Conservation (phyloP, 1,140 invertebrate genomes). For the Lineus longissimus region DNA sequence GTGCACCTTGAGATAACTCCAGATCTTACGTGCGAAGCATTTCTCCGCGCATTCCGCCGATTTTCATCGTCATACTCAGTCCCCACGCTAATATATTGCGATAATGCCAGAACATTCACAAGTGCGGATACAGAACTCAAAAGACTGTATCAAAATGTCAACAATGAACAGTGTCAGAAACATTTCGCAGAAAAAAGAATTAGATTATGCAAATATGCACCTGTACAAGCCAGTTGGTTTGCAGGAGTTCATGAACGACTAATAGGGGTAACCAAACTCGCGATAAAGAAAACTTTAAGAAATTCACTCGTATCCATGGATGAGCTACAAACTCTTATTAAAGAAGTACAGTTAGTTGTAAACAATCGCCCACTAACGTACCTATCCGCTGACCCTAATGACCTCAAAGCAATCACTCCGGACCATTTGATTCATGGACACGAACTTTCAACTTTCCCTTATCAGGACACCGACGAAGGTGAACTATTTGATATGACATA, state of each 20-base stretch:
- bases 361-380: conserved; percentile 3
- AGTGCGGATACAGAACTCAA: too few species aligned
- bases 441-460: neutral
- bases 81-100: neutral
- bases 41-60: neutral
- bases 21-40: neutral
- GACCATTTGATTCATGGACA: neutral
- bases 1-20: neutral
- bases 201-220: conserved; percentile 1
- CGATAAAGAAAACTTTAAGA: neutral
- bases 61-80: neutral
- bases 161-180: neutral
- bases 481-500: neutral
- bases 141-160: neutral
- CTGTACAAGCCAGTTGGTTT: neutral
- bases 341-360: neutral
- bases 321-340: neutral
- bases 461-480: neutral
- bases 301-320: neutral
- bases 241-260: neutral
- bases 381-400: neutral
- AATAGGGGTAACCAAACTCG: neutral
- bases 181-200: neutral
- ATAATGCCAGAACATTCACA: conserved; percentile 4
- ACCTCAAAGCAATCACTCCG: neutral